Percentiles rank a stretch among this genome's conserved stretches.
These are phyloP conservation scores for Chamaetylas fuelleborni DNA, from an alignment of 2,113 vertebrate species.

Conservation along the genomic window DNA sequence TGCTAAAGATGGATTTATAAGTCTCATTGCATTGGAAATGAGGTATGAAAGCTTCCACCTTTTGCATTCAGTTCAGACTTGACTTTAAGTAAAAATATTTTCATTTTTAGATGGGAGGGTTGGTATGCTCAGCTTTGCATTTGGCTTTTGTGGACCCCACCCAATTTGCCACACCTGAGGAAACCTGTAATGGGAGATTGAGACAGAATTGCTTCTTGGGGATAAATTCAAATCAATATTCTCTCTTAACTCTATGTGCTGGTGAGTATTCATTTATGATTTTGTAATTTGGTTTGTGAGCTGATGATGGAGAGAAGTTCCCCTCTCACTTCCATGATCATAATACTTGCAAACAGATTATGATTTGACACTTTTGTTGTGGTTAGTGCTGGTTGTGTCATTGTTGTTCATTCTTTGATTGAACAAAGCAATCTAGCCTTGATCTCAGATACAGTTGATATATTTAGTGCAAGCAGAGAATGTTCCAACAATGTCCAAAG, in stretches of 20 bases:
- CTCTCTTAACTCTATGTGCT: background rate
- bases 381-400: background rate
- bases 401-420: background rate
- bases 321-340: background rate
- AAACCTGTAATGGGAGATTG: background rate
- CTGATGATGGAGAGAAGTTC: background rate
- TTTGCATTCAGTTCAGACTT: background rate
- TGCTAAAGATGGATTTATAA: background rate
- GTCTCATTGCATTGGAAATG: background rate
- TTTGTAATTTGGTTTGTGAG: background rate
- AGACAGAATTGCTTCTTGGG: background rate
- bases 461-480: background rate
- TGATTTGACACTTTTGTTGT: background rate
- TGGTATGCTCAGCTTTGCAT: background rate
- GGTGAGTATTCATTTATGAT: background rate
- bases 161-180: background rate
- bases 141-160: background rate
- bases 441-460: background rate
- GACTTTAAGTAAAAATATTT: background rate
- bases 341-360: background rate
- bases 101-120: background rate
- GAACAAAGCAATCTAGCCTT: background rate
- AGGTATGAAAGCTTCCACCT: background rate
- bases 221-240: background rate
- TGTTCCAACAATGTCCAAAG: background rate